Evolutionary conservation across 2,888 invertebrate genomes (phyloP), one percentile per base, ranked within the genome.

Genomic region (Sacculina carcini): DNA sequence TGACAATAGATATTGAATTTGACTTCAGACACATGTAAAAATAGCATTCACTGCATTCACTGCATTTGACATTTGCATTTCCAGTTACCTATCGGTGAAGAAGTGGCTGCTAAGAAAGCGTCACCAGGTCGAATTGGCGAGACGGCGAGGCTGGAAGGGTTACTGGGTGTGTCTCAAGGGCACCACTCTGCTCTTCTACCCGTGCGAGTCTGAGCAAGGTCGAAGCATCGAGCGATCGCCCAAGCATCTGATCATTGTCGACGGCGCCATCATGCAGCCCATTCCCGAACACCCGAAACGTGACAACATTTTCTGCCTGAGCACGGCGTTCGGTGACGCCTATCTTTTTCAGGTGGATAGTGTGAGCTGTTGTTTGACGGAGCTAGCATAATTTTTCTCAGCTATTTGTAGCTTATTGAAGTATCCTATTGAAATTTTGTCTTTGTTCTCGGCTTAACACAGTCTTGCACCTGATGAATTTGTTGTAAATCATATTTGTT

Each of bases 91-190:
- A 62, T 87, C 87, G 65, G 92, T 94, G 61, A 94, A 94, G 71
- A 94, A 94, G 72, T 94, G 94, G 94, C 70, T 94, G 60, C 72
- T 92, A 58, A 78, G 92, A 60, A 90, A 90, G 71, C 89, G 90
- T 67, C 86, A 89, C 70, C 89, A 89, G 70, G 84, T 92, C 64
- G 92, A 92, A 69, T 69, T 94, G 66, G 92, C 92, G 44, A 76
- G 89, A 53, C 87, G 90, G 66, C 76, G 92, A 42, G 90, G 87
- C 58, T 96, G 94, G 94, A 92, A 92, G 68, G 89, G 89, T 57
- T 94, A 94, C 68, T 94, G 92, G 92, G 92, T 94, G 51, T 92
- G 90, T 67, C 72, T 96, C 60, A 94, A 92, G 68, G 94, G 94
- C 59, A 92, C 90, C 54, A 90, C 90, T 44, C 71, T 94, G 54